phyloP scores from a whole-genome alignment of 1,140 invertebrate genomes.

The Drosophila santomea region DNA sequence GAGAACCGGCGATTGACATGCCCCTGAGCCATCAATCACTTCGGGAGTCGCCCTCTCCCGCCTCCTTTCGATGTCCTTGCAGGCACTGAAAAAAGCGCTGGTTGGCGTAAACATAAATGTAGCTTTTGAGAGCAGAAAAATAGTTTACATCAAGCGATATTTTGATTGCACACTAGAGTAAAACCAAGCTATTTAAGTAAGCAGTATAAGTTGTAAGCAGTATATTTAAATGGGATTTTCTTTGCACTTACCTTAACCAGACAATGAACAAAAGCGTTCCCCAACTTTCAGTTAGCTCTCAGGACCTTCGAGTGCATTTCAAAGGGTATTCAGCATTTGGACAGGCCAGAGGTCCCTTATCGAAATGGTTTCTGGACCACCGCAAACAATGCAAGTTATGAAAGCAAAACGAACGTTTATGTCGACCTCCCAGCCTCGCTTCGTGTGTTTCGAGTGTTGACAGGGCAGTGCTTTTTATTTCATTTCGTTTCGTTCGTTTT shows the following conservation, averaged over 20 bases:
- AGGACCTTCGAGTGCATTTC: conserved; percentile 15
- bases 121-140: background rate
- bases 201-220: too few relatives aligned
- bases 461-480: conserved; percentile 32
- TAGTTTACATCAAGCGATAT: background rate
- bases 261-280: conserved; percentile 22
- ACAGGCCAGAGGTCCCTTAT: conserved; percentile 40
- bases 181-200: too few relatives aligned
- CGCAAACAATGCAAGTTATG: conserved; percentile 80
- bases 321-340: conserved; percentile 42
- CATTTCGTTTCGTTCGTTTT: conserved; percentile 32
- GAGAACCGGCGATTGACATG: conserved; percentile 72
- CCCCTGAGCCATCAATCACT: conserved; percentile 79
- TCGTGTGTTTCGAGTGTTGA: conserved; percentile 56
- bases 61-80: conserved; percentile 39
- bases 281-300: conserved; percentile 33
- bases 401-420: conserved; percentile 69
- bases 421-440: conserved; percentile 4
- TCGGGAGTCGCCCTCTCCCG: conserved; percentile 8
- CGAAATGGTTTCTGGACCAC: conserved; percentile 58
- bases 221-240: too few relatives aligned
- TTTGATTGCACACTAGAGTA: too few relatives aligned
- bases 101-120: background rate
- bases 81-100: background rate
- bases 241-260: background rate